phyloP scores from a whole-genome alignment of 1,140 invertebrate species.

The Euglossa dilemma region DNA sequence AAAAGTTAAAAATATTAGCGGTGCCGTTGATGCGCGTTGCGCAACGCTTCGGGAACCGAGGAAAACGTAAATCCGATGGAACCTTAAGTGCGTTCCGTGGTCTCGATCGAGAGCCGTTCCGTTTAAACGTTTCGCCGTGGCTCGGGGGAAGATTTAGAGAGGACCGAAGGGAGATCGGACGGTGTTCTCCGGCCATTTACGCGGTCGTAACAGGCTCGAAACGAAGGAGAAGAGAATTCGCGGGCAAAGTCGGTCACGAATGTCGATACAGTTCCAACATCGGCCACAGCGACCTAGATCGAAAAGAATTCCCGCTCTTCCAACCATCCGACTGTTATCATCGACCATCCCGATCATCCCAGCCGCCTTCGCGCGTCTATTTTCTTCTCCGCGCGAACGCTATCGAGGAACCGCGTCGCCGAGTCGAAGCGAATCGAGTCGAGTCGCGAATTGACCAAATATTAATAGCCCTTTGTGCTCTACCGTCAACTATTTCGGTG shows the following conservation, averaged over 20 bases:
- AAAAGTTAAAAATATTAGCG: conserved; percentile 34
- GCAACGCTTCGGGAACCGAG: not conserved
- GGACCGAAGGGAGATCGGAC: too few species aligned
- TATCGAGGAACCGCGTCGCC: not conserved
- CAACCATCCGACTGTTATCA: not conserved
- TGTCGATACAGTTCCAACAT: not conserved
- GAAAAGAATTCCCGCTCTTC: not conserved
- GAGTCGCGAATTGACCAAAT: not conserved
- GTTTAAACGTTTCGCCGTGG: not conserved
- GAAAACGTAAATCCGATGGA: not conserved
- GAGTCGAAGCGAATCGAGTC: too few species aligned
- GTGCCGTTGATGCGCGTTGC: not conserved
- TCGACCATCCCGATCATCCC: not conserved
- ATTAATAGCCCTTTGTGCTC: conserved; percentile 9
- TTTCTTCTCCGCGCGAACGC: not conserved
- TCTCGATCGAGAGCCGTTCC: not conserved
- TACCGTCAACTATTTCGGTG: conserved; percentile 23
- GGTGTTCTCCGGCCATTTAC: too few species aligned
- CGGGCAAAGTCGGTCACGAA: too few species aligned
- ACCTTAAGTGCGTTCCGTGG: not conserved
- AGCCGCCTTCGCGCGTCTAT: not conserved
- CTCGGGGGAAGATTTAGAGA: not conserved
- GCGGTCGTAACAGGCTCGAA: not conserved
- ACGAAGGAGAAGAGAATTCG: not conserved
- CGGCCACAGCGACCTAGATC: not conserved